These are phyloP conservation scores for Heteromurus nitidus DNA, from an alignment of 2,888 invertebrate genomes.

Conservation along the genomic window DNA sequence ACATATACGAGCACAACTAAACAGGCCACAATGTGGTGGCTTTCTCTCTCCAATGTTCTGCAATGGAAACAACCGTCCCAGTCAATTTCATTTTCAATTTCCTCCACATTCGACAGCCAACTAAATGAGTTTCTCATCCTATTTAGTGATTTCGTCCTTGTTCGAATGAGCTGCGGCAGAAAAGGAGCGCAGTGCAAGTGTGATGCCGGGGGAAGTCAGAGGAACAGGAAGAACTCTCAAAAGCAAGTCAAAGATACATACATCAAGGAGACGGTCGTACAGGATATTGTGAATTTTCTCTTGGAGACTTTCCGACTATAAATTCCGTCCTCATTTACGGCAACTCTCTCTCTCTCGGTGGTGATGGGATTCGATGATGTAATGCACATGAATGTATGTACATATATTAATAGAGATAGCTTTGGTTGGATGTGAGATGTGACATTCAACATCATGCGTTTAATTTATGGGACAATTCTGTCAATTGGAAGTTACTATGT, in stretches of 20 bases:
- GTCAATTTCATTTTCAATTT: constrained; percentile 66
- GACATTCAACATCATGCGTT: not conserved
- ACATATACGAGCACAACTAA: not conserved
- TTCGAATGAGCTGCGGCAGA: too few species aligned
- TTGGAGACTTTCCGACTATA: too few species aligned
- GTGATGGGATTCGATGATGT: too few species aligned
- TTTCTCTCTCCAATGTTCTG: not conserved
- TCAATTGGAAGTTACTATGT: not conserved
- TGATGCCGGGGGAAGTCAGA: not conserved
- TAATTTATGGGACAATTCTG: not conserved
- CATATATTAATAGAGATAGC: too few species aligned
- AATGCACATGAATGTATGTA: too few species aligned
- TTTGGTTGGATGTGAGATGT: too few species aligned
- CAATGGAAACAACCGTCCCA: constrained; percentile 30
- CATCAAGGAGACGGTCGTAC: too few species aligned
- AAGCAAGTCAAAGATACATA: not conserved
- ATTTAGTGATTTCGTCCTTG: constrained; percentile 52
- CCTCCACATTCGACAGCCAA: constrained; percentile 58
- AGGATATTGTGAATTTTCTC: constrained; percentile 6
- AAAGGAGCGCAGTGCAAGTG: not conserved
- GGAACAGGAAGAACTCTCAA: constrained; percentile 3
- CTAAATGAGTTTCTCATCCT: constrained; percentile 63
- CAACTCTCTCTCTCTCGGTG: too few species aligned
- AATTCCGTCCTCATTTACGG: too few species aligned
- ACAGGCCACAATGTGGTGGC: not conserved